Conservation (phyloP, 2,888 invertebrate species). For the Oscheius sp. region DNA sequence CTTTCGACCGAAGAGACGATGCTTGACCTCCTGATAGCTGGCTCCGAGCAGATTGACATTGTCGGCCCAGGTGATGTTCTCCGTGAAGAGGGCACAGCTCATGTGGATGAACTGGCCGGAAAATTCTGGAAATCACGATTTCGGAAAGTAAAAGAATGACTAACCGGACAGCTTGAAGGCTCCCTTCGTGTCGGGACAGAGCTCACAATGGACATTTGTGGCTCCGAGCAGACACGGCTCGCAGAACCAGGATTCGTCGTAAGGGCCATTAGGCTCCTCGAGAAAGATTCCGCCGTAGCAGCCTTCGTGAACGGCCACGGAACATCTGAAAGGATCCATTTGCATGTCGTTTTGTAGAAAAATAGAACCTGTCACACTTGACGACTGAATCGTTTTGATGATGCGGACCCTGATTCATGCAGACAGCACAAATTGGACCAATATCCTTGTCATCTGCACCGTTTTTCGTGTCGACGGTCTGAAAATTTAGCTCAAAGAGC, state of each 20-base stretch:
- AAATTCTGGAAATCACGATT: constrained; percentile 53
- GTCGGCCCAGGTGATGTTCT: constrained; percentile 96
- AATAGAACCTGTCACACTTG: constrained; percentile 23
- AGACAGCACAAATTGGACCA: constrained; percentile 15
- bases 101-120: constrained; percentile 88
- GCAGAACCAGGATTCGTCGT: constrained; percentile 94
- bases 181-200: constrained; percentile 91
- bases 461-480: constrained; percentile 56
- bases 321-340: constrained; percentile 58
- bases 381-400: constrained; percentile 1
- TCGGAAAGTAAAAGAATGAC: not conserved
- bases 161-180: constrained; percentile 85
- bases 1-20: constrained; percentile 93
- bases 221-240: constrained; percentile 83
- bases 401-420: not conserved
- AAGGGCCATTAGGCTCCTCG: constrained; percentile 21
- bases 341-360: not conserved
- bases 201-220: constrained; percentile 81
- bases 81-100: constrained; percentile 95
- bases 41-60: constrained; percentile 88
- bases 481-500: constrained; percentile 5
- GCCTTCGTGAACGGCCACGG: constrained; percentile 69
- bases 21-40: constrained; percentile 96
- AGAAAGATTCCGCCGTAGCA: constrained; percentile 58
- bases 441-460: constrained; percentile 45